A percentile compares a stretch with the other conserved stretches of the same genome.
phyloP scores from a whole-genome alignment of 1,140 invertebrate species.

The Drosophila orena region DNA sequence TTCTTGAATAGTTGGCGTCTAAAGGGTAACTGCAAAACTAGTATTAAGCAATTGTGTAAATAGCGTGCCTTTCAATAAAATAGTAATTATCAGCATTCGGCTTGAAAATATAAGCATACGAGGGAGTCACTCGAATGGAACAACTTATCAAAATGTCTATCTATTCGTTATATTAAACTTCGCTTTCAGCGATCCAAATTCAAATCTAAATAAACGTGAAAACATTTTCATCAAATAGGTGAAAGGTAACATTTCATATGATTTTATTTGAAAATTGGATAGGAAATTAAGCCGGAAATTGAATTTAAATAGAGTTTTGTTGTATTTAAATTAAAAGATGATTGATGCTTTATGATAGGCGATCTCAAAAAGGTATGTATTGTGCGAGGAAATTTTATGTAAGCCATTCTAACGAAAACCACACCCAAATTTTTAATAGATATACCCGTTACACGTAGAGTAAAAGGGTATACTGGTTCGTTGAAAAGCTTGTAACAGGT shows the following conservation, averaged over 20 bases:
- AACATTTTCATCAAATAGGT: slow-evolving; percentile 4
- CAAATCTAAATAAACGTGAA: not conserved
- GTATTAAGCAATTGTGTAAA: no score
- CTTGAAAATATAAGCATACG: no score
- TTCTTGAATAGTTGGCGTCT: not conserved
- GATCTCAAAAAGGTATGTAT: not conserved
- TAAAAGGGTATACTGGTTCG: no score
- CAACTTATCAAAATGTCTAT: no score
- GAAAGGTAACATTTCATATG: slow-evolving; percentile 17
- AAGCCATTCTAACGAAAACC: not conserved
- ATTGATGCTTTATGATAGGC: slow-evolving; percentile 9
- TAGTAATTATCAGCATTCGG: no score
- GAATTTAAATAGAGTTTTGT: slow-evolving; percentile 40
- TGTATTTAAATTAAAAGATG: slow-evolving; percentile 26
- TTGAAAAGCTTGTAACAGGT: no score
- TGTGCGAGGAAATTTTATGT: not conserved
- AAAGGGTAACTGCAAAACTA: no score
- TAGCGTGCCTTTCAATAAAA: no score
- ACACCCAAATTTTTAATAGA: not conserved
- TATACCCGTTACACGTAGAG: no score
- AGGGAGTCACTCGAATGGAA: no score
- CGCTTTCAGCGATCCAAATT: not conserved
- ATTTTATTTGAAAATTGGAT: slow-evolving; percentile 14
- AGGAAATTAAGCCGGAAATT: slow-evolving; percentile 45
- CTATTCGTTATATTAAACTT: no score